phyloP scores from a whole-genome alignment of 2,888 invertebrate genomes.

The Campoplex capitator region DNA sequence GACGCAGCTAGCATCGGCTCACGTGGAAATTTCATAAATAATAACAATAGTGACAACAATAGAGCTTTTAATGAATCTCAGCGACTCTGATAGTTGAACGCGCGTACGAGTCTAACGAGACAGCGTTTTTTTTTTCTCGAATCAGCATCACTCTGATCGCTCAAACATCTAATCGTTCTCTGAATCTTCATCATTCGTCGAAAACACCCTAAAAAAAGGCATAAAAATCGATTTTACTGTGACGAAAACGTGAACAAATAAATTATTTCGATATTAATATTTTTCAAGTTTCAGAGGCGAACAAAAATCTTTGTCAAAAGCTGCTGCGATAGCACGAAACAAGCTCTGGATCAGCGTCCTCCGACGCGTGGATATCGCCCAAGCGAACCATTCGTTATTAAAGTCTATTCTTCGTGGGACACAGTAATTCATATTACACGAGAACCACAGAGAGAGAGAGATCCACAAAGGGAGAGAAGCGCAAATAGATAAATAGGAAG shows the following conservation, averaged over 20 bases:
- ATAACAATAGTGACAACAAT: slow-evolving; percentile 6
- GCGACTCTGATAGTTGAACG: background rate
- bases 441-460: background rate
- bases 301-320: background rate
- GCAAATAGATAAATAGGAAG: too few species aligned
- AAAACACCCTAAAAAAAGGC: background rate
- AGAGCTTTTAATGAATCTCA: background rate
- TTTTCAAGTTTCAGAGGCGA: too few species aligned
- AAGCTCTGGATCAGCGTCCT: background rate
- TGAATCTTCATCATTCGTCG: background rate
- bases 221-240: too few species aligned
- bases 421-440: slow-evolving; percentile 7
- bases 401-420: slow-evolving; percentile 26
- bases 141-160: background rate
- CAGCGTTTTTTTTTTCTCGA: background rate
- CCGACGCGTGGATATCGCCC: slow-evolving; percentile 9
- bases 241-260: too few species aligned
- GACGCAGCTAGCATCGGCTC: background rate
- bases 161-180: background rate
- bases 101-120: background rate
- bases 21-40: slow-evolving; percentile 6
- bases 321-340: background rate
- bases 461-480: background rate
- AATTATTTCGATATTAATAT: too few species aligned
- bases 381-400: slow-evolving; percentile 28